Evolutionary conservation across 2,113 vertebrate species (phyloP).

Genomic region (Brachyhypopomus gauderio): DNA sequence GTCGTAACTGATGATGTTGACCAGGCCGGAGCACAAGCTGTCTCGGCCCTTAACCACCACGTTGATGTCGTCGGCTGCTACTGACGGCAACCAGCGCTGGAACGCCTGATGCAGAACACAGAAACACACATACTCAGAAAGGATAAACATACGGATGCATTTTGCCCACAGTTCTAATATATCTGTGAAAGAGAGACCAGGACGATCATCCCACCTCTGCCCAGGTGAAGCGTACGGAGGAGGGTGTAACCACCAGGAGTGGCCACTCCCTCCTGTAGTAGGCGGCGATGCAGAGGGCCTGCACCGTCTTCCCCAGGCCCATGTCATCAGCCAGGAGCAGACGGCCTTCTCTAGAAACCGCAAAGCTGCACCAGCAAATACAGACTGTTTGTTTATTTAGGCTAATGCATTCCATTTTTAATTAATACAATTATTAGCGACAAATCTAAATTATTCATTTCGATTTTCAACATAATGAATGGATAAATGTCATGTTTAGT

Average conservation of each 20-base stretch:
- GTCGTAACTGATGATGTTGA: slow-evolving; percentile 96
- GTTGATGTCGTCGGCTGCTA: slow-evolving; percentile 81
- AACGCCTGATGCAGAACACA: slow-evolving; percentile 79
- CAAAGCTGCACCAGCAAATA: slow-evolving; percentile 78
- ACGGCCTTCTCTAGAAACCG: slow-evolving; percentile 85
- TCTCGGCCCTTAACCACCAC: slow-evolving; percentile 89
- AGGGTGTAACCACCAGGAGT: slow-evolving; percentile 88
- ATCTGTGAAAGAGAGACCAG: background rate
- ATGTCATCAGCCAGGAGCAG: slow-evolving; percentile 96
- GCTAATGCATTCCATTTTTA: too few relatives aligned
- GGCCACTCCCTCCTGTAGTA: slow-evolving; percentile 94
- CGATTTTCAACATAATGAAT: too few relatives aligned
- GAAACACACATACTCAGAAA: background rate
- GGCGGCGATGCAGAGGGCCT: slow-evolving; percentile 95
- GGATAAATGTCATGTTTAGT: too few relatives aligned
- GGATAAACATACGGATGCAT: slow-evolving; percentile 14
- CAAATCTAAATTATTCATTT: too few relatives aligned
- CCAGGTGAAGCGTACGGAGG: slow-evolving; percentile 95
- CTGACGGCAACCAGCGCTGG: slow-evolving; percentile 88
- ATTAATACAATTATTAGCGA: too few relatives aligned
- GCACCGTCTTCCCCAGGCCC: slow-evolving; percentile 96
- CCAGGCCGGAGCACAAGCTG: slow-evolving; percentile 75
- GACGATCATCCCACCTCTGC: slow-evolving; percentile 80
- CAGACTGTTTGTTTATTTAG: too few relatives aligned
- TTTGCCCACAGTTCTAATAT: background rate